Evolutionary conservation across 92 coral and sea anemone species (phyloP), one percentile per base, ranked within the genome.

Genomic region (Actinernus sp.): DNA sequence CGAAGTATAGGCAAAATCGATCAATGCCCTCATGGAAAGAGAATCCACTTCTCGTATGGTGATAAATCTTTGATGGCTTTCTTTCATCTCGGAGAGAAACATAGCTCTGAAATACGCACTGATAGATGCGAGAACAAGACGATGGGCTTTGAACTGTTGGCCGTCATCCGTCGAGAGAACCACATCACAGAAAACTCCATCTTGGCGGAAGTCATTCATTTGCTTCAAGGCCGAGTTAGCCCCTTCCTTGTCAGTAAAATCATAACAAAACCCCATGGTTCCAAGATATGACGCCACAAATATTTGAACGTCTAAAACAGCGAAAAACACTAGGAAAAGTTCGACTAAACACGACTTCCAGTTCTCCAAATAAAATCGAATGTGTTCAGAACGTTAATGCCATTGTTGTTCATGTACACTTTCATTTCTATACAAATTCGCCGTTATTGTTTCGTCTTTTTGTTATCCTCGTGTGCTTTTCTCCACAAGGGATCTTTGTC

Each of bases 71-170:
- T 87, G 87, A 26, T 87, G 94, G 56, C 97, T 94, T 63, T 94
- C 98, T 73, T 84, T 91, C 97, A 94, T 91, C 61, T 91, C 96
- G 13, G 96, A 85, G 53, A 94, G 63, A 84, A 94, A 94, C 98
- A 94, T 94, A 11, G 98, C 98, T 21, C 97, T 72, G 31, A 94
- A 94, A 18, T 94, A 94, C 22, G 90, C 92, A 46, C 97, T 92
- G 17, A 85, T 91, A 13, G 98, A 87, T 31, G 98, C 97, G 48
- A 94, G 56, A 19, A 94, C 97, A 1, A 94, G 78, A 28, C 85
- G 79, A 48, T 94, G 98, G 20, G 94, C 93, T n/a, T 69, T 54
- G 63, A 87, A 80, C 41, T 94, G 90, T 22, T 61, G 80, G 2
- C 91, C 92, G 49, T 94, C 97, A 10, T 94, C 97, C 4, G 98